Conservation (phyloP, 2,888 invertebrate genomes). For the Ethmia dodecea region DNA sequence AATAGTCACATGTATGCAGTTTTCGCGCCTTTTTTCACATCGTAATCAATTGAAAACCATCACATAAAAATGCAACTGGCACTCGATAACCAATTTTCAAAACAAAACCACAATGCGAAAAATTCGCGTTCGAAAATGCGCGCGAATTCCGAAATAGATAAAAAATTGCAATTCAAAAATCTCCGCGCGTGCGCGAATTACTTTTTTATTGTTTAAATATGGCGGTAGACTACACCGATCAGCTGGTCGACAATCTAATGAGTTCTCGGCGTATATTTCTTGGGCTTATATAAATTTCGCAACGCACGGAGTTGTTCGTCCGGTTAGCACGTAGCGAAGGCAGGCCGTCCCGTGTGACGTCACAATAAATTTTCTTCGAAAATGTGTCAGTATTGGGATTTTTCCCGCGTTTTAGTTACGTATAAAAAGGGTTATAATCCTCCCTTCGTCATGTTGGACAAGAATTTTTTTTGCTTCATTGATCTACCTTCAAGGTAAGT, state of each 20-base stretch:
- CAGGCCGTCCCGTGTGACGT: too few relatives aligned
- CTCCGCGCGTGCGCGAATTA: slow-evolving; percentile 10
- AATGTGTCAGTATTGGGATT: too few relatives aligned
- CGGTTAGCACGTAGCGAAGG: background rate
- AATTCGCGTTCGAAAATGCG: background rate
- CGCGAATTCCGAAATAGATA: background rate
- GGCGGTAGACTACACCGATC: slow-evolving; percentile 20
- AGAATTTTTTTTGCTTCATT: too few relatives aligned
- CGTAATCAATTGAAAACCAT: background rate
- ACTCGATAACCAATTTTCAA: too few relatives aligned
- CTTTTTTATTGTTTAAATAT: slow-evolving; percentile 7
- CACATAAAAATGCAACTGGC: too few relatives aligned
- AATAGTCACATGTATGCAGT: background rate
- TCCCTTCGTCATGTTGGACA: too few relatives aligned
- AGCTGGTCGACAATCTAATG: slow-evolving; percentile 25
- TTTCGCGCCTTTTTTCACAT: background rate
- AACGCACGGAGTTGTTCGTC: slow-evolving; percentile 8
- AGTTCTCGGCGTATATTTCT: slow-evolving; percentile 19
- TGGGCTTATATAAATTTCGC: slow-evolving; percentile 30
- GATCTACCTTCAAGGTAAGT: too few relatives aligned
- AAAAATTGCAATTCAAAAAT: slow-evolving; percentile 6
- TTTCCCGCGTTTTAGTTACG: too few relatives aligned
- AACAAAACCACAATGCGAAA: background rate
- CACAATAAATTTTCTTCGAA: too few relatives aligned
- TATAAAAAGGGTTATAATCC: too few relatives aligned